A percentile compares a stretch with the other conserved stretches of the same genome.
Evolutionary conservation across 2,797 vertebrate species (phyloP).

Genomic region (Pelochelys cantorii): DNA sequence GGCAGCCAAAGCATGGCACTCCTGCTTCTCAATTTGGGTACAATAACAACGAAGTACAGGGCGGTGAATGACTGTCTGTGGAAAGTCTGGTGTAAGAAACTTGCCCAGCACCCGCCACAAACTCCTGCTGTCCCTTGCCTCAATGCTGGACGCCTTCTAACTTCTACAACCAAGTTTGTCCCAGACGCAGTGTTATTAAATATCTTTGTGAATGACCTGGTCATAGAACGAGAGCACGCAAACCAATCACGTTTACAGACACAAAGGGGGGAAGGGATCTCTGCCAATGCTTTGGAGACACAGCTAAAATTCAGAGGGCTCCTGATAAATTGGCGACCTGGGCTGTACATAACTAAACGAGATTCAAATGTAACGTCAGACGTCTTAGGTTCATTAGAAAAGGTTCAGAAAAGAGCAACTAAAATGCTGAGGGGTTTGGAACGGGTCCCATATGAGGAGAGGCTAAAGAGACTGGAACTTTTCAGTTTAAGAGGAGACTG

Average conservation of each 20-base stretch:
- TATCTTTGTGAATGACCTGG: background rate
- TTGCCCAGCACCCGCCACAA: background rate
- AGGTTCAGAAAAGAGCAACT: too few species aligned
- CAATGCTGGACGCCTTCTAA: background rate
- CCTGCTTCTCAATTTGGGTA: background rate
- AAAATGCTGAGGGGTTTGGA: too few species aligned
- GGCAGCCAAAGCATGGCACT: background rate
- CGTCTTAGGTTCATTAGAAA: too few species aligned
- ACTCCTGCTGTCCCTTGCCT: background rate
- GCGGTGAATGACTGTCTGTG: background rate
- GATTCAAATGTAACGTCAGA: background rate
- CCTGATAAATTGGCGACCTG: background rate
- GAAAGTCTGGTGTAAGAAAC: background rate
- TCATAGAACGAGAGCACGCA: background rate
- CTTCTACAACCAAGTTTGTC: background rate
- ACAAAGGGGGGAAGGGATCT: rapidly evolving
- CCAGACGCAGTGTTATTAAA: background rate
- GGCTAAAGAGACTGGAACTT: too few species aligned
- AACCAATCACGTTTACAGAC: background rate
- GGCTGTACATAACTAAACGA: background rate
- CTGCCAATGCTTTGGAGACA: background rate
- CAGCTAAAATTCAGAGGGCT: background rate
- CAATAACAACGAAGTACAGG: background rate
- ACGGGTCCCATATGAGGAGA: too few species aligned
- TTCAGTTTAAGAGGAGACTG: too few species aligned